Conservation (phyloP, 2,888 invertebrate species). For the Copidosoma aretas region DNA sequence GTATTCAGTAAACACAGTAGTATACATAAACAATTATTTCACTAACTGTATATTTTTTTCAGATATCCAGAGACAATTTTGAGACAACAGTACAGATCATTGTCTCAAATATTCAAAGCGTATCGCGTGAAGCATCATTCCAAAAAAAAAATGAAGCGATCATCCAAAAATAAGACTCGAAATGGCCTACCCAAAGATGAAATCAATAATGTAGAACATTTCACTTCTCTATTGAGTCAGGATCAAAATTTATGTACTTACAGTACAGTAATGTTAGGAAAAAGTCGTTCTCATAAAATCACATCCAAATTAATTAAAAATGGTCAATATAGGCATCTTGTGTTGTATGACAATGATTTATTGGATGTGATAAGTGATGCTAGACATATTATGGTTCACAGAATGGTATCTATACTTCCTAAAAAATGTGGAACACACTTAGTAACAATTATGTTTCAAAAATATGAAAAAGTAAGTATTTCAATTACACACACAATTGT, state of each 20-base stretch:
- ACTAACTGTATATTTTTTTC: too few relatives aligned
- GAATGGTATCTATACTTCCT: constrained; percentile 1
- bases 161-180: background rate
- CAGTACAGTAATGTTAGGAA: background rate
- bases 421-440: constrained; percentile 3
- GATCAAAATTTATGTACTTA: background rate
- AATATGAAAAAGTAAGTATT: constrained; percentile 14
- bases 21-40: too few relatives aligned
- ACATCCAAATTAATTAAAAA: background rate
- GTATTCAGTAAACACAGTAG: too few relatives aligned
- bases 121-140: background rate
- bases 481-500: too few relatives aligned
- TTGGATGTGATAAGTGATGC: constrained; percentile 12
- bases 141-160: background rate
- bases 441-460: constrained; percentile 14
- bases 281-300: background rate
- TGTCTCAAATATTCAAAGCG: background rate
- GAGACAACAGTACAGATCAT: background rate
- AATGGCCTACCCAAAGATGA: background rate
- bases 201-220: constrained; percentile 1
- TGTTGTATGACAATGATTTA: constrained; percentile 5
- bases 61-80: background rate
- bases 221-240: background rate
- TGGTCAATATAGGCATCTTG: background rate
- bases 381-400: constrained; percentile 11